Conservation (phyloP, 1,140 invertebrate species). For the Maconellicoccus hirsutus region DNA sequence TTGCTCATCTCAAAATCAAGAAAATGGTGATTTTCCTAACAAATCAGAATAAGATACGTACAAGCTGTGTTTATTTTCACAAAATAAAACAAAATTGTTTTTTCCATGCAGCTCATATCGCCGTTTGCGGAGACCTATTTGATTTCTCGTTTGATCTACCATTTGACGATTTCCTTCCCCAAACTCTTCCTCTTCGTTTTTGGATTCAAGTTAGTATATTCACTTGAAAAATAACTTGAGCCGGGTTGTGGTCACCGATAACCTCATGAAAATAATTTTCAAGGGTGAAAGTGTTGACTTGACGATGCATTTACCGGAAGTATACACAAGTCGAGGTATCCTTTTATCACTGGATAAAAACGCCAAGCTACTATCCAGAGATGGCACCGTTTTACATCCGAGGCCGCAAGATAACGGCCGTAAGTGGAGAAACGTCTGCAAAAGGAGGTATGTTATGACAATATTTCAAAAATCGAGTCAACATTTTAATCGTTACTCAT, state of each 20-base stretch:
- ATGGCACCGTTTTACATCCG: slow-evolving; percentile 44
- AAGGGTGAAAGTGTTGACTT: slow-evolving; percentile 80
- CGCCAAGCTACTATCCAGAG: slow-evolving; percentile 68
- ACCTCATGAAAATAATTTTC: no score
- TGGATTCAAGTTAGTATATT: slow-evolving; percentile 62
- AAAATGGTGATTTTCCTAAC: slow-evolving; percentile 51
- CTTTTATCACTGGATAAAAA: slow-evolving; percentile 77
- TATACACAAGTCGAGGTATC: slow-evolving; percentile 72
- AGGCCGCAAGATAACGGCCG: slow-evolving; percentile 38
- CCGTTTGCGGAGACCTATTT: slow-evolving; percentile 83
- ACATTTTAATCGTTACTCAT: background rate
- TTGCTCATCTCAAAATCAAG: slow-evolving; percentile 85
- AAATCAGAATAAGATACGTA: no score
- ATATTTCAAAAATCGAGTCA: background rate
- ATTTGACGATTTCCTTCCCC: slow-evolving; percentile 81
- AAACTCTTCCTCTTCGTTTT: slow-evolving; percentile 73
- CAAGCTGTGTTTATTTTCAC: slow-evolving; percentile 18
- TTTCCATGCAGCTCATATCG: slow-evolving; percentile 57
- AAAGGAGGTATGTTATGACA: slow-evolving; percentile 50
- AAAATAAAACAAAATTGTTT: slow-evolving; percentile 20
- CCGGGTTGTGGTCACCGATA: no score
- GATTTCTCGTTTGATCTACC: slow-evolving; percentile 87
- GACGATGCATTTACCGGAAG: slow-evolving; percentile 78
- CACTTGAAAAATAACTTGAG: no score
- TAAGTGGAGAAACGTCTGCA: slow-evolving; percentile 80